These are phyloP conservation scores for Sinohyriopsis cumingii DNA, from an alignment of 2,888 invertebrate species.

Conservation along the genomic window DNA sequence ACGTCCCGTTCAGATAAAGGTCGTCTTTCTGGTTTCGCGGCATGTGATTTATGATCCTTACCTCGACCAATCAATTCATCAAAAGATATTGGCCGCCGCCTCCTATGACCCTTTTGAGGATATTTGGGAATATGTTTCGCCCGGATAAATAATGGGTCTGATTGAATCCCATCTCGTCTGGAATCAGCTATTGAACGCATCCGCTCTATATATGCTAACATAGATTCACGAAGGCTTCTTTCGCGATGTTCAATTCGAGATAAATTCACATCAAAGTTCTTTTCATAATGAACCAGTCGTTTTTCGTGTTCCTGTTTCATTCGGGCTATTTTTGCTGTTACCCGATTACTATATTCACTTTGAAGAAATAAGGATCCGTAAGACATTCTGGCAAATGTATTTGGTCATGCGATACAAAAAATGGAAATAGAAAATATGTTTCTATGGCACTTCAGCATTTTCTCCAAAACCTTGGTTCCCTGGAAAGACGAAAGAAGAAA, in stretches of 20 bases:
- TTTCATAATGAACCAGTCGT: conserved; percentile 39
- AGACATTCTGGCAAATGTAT: conserved; percentile 19
- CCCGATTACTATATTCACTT: conserved; percentile 24
- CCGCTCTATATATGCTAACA: conserved; percentile 45
- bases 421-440: too few species aligned
- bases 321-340: conserved; percentile 16
- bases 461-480: too few species aligned
- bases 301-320: conserved; percentile 13
- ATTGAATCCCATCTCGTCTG: conserved; percentile 18
- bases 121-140: conserved; percentile 51
- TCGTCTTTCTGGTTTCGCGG: conserved; percentile 9
- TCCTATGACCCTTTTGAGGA: conserved; percentile 21
- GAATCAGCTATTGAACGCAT: conserved; percentile 39
- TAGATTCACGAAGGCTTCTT: conserved; percentile 31
- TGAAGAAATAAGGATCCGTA: conserved; percentile 35
- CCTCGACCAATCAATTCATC: conserved; percentile 49
- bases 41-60: conserved; percentile 13
- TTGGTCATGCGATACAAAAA: too few species aligned
- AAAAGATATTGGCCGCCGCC: conserved; percentile 48
- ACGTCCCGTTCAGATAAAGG: conserved; percentile 28
- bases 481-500: too few species aligned
- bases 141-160: conserved; percentile 40
- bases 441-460: too few species aligned
- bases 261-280: conserved; percentile 40
- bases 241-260: conserved; percentile 19